Evolutionary conservation across 2,888 invertebrate species (phyloP).

Genomic region (Lutraria lutraria): DNA sequence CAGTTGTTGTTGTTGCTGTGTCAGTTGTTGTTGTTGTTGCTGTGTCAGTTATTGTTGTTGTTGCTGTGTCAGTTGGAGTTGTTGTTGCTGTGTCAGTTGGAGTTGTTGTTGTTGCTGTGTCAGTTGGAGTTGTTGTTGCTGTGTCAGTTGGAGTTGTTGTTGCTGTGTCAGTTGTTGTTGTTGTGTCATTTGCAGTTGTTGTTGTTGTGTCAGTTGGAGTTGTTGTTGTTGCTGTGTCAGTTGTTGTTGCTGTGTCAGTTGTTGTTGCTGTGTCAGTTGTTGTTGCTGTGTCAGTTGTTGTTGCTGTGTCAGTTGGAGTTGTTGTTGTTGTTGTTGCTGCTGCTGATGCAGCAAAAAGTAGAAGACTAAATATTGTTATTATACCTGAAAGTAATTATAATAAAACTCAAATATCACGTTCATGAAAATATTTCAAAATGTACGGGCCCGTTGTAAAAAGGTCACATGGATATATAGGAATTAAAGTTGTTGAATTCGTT

Average conservation of each 20-base stretch:
- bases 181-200: background rate
- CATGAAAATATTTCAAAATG: too few species aligned
- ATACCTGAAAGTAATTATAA: background rate
- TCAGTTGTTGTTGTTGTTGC: background rate
- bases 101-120: background rate
- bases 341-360: too few species aligned
- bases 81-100: background rate
- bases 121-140: background rate
- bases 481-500: background rate
- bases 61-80: background rate
- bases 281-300: background rate
- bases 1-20: background rate
- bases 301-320: background rate
- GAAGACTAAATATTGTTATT: background rate
- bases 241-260: background rate
- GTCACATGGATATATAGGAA: background rate
- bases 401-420: background rate
- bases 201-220: background rate
- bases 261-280: background rate
- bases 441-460: background rate
- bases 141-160: background rate
- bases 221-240: background rate
- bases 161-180: background rate
- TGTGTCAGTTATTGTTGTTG: background rate
- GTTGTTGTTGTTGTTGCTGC: background rate